A percentile compares a stretch with the other conserved stretches of the same genome.
Conservation (phyloP, 2,888 invertebrate genomes). For the Ormyrus rosae region DNA sequence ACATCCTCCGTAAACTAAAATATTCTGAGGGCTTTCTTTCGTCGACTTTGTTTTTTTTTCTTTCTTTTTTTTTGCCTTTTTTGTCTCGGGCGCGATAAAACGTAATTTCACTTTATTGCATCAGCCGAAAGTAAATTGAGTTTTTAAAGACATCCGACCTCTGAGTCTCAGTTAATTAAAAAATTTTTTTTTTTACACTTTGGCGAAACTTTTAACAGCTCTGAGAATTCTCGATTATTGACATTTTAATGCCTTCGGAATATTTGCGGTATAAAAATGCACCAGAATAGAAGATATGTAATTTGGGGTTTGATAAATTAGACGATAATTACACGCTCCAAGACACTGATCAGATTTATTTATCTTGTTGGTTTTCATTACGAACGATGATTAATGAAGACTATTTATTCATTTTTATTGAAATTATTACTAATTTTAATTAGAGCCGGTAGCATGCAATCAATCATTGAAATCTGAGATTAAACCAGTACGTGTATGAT, state of each 20-base stretch:
- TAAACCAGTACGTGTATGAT: constrained; percentile 37
- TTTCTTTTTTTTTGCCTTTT: no score
- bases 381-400: constrained; percentile 9
- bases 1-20: constrained; percentile 12
- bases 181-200: neutral
- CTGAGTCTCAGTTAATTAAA: neutral
- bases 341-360: constrained; percentile 1
- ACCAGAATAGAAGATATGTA: no score
- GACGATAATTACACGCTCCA: neutral
- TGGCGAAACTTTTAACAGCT: no score
- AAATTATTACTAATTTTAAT: constrained; percentile 60
- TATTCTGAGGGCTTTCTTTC: neutral
- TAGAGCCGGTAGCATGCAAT: constrained; percentile 66
- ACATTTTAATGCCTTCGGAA: no score
- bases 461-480: constrained; percentile 66
- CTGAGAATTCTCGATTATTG: no score
- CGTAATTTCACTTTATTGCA: no score
- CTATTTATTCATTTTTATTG: constrained; percentile 26
- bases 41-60: neutral
- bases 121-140: no score
- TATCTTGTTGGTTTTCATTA: constrained; percentile 21
- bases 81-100: neutral
- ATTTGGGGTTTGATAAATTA: neutral
- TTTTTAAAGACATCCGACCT: no score
- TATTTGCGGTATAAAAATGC: no score